Evolutionary conservation across 64 coral and sea anemone genomes (phyloP).

Genomic region (Acropora tenuis): DNA sequence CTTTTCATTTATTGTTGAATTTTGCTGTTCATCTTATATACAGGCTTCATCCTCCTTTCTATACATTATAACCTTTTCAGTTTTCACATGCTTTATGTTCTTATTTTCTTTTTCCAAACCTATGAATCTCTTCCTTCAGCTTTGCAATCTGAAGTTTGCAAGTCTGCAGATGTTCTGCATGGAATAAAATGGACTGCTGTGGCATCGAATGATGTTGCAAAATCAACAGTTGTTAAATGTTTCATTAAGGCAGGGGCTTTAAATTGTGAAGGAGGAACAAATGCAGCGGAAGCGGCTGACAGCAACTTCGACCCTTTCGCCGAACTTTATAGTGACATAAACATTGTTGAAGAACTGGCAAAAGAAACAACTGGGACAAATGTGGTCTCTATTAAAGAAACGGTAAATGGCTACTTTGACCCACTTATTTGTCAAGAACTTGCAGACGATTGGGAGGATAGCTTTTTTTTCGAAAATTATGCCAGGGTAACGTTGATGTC

Average conservation of each 20-base stretch:
- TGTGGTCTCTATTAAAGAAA: conserved; percentile 38
- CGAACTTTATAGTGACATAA: conserved; percentile 26
- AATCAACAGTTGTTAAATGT: background rate
- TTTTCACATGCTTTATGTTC: no score
- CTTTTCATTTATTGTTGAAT: no score
- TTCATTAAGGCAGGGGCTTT: conserved; percentile 15
- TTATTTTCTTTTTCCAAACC: no score
- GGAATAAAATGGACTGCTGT: background rate
- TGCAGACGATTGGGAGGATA: conserved; percentile 26
- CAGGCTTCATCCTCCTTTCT: no score
- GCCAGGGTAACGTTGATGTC: conserved; percentile 17
- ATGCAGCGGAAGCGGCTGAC: conserved; percentile 6
- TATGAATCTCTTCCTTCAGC: no score
- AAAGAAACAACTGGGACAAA: background rate
- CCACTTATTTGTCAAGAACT: conserved; percentile 16
- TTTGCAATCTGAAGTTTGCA: background rate
- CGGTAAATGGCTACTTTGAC: conserved; percentile 21
- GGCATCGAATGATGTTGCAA: background rate
- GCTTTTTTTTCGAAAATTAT: conserved; percentile 15
- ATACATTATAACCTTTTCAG: no score
- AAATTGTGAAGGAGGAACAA: conserved; percentile 1
- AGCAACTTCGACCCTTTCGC: conserved; percentile 12
- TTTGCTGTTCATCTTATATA: no score
- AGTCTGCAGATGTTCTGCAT: background rate
- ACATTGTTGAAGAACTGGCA: conserved; percentile 27